Conservation (phyloP, 2,113 vertebrate genomes). For the Hippoglossus stenolepis region DNA sequence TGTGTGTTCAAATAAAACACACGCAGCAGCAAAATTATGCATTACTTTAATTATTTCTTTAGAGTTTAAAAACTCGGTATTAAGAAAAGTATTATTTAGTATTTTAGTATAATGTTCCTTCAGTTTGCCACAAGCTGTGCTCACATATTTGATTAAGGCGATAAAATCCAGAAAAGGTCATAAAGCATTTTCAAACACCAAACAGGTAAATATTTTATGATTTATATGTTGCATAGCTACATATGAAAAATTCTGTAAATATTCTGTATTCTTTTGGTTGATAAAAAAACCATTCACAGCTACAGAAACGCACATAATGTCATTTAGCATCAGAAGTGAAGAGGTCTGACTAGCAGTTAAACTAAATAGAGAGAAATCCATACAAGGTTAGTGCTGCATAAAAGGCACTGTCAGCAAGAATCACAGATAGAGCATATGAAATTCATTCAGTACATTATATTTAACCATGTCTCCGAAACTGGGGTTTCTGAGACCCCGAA, state of each 20-base stretch:
- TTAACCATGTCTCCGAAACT: not conserved
- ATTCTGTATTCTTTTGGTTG: no score
- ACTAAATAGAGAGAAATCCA: not conserved
- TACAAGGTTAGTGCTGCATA: no score
- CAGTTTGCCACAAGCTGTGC: not conserved
- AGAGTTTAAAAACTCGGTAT: not conserved
- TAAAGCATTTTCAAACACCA: not conserved
- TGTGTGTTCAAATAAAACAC: not conserved
- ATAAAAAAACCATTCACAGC: not conserved
- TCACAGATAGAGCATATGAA: not conserved
- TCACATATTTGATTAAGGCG: not conserved
- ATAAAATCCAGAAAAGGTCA: not conserved
- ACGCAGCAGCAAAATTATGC: not conserved
- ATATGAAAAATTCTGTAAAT: no score
- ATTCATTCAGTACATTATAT: slow-evolving; percentile 8
- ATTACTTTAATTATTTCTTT: no score
- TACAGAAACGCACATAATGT: not conserved
- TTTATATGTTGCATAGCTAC: no score
- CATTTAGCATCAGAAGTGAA: not conserved
- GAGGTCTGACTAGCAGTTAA: no score
- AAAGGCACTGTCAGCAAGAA: not conserved
- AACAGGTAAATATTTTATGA: not conserved
- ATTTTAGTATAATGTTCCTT: no score
- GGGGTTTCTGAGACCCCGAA: not conserved
- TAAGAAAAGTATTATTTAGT: not conserved